These are phyloP conservation scores for Drosophila nikananu DNA, from an alignment of 1,140 invertebrate species.

Conservation along the genomic window DNA sequence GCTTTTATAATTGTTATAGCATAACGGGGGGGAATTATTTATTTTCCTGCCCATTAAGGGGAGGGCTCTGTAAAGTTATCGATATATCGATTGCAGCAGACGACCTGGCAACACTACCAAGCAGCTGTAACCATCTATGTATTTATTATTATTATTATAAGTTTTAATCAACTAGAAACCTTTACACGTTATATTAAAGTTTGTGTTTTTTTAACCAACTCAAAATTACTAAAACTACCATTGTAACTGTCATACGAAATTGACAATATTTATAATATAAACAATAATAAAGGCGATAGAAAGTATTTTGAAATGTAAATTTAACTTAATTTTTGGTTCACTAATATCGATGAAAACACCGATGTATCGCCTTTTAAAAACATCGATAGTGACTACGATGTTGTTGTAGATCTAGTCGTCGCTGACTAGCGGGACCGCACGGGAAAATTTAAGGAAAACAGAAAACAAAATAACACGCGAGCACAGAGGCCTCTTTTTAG, in stretches of 20 bases:
- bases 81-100: constrained; percentile 51
- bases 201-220: background rate
- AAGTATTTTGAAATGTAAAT: background rate
- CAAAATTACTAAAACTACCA: background rate
- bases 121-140: constrained; percentile 51
- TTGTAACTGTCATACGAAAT: background rate
- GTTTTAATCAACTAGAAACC: background rate
- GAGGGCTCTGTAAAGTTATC: constrained; percentile 45
- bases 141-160: too few relatives aligned
- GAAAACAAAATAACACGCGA: constrained; percentile 16
- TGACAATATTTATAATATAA: background rate
- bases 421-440: constrained; percentile 63
- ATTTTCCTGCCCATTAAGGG: constrained; percentile 20
- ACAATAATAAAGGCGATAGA: background rate
- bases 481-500: constrained; percentile 18
- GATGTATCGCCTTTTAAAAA: background rate
- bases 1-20: constrained; percentile 17
- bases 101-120: constrained; percentile 45
- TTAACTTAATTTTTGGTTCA: background rate
- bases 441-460: constrained; percentile 20
- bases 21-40: constrained; percentile 27
- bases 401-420: constrained; percentile 25
- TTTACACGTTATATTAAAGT: background rate
- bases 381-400: background rate
- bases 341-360: background rate